Percentiles rank a stretch among this genome's conserved stretches.
Conservation (phyloP, 2,888 invertebrate species). For the Aethes cnicana region DNA sequence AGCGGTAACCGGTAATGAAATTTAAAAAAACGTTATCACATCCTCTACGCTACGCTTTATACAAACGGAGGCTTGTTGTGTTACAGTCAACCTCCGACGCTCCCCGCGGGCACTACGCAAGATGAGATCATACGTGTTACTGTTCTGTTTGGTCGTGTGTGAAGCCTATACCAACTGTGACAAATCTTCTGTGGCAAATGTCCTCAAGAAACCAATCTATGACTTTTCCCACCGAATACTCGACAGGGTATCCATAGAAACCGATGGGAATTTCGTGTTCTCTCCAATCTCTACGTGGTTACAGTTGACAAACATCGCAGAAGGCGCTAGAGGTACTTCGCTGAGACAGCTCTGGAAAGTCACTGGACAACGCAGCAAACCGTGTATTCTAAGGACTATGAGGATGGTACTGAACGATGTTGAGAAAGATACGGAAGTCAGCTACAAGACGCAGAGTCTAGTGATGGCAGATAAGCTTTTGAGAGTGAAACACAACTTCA, state of each 20-base stretch:
- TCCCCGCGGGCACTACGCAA: conserved; percentile 1
- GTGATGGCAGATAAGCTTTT: conserved; percentile 53
- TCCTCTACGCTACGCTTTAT: conserved; percentile 20
- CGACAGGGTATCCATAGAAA: conserved; percentile 53
- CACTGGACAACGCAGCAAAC: conserved; percentile 48
- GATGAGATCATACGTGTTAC: conserved; percentile 25
- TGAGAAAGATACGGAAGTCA: conserved; percentile 40
- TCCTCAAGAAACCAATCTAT: conserved; percentile 52
- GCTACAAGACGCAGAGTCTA: conserved; percentile 47
- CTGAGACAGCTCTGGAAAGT: conserved; percentile 53
- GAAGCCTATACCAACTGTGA: conserved; percentile 43
- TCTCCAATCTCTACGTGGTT: conserved; percentile 65
- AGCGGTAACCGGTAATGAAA: not conserved
- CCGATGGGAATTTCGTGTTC: conserved; percentile 58
- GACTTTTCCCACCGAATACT: conserved; percentile 57
- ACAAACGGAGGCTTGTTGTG: conserved; percentile 15
- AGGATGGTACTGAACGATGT: conserved; percentile 46
- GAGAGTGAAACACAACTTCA: conserved; percentile 48
- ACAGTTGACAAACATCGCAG: conserved; percentile 55
- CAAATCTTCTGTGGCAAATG: conserved; percentile 41
- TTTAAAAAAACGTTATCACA: conserved; percentile 18
- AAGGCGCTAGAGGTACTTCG: conserved; percentile 54
- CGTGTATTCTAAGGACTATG: conserved; percentile 53
- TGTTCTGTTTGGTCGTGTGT: conserved; percentile 38
- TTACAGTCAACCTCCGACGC: conserved; percentile 13